Percentiles rank a stretch among this genome's conserved stretches.
phyloP scores from a whole-genome alignment of 2,888 invertebrate genomes.

The Rhopalosiphum nymphaeae region DNA sequence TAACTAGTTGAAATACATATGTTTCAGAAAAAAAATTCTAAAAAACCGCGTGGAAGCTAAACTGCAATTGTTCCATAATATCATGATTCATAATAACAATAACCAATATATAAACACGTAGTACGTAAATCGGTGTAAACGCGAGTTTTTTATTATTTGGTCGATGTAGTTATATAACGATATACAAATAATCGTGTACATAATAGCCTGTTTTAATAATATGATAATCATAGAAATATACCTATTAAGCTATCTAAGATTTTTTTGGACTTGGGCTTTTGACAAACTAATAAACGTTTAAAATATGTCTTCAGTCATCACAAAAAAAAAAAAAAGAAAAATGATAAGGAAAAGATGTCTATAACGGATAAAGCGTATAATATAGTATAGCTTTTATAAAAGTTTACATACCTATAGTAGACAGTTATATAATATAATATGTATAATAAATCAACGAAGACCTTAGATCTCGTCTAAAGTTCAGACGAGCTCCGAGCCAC shows the following conservation, averaged over 20 bases:
- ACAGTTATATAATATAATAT: background rate
- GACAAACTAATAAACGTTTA: background rate
- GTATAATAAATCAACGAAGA: background rate
- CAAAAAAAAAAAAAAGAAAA: background rate
- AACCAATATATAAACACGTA: background rate
- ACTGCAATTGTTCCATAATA: no score
- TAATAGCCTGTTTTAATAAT: background rate
- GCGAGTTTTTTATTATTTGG: background rate
- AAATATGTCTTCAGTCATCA: background rate
- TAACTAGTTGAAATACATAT: no score
- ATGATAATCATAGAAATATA: background rate
- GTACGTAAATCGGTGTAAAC: background rate
- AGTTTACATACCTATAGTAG: background rate
- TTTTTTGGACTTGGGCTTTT: background rate
- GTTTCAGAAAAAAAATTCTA: no score
- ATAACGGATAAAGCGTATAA: background rate
- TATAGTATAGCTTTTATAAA: background rate
- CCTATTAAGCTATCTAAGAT: background rate
- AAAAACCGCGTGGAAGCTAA: no score
- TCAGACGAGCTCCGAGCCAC: background rate
- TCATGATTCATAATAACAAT: background rate
- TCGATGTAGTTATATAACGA: background rate
- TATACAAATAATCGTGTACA: background rate
- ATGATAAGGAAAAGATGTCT: background rate
- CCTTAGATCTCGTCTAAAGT: background rate